Percentiles rank a stretch among this genome's conserved stretches.
Evolutionary conservation across 2,888 invertebrate species (phyloP).

Genomic region (Napeogenes inachia): DNA sequence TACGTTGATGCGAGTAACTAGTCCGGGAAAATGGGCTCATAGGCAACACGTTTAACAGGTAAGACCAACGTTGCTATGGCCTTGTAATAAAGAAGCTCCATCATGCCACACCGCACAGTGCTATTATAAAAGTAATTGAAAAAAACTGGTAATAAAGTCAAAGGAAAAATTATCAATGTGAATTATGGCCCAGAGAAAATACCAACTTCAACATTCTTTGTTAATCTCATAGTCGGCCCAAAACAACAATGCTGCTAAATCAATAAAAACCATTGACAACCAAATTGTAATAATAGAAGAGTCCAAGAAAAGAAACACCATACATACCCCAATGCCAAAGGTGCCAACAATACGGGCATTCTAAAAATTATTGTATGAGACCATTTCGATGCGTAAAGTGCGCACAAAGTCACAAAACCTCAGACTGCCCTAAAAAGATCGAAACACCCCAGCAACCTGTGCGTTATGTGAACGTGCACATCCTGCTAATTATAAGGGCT

Average conservation of each 20-base stretch:
- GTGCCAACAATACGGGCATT: too few species aligned
- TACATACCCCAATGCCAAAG: too few species aligned
- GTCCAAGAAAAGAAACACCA: too few species aligned
- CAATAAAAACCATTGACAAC: conserved; percentile 24
- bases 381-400: conserved; percentile 33
- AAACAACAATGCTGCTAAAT: conserved; percentile 21
- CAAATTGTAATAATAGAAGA: conserved; percentile 20
- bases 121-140: background rate
- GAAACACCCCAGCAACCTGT: conserved; percentile 10
- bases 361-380: conserved; percentile 30
- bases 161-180: conserved; percentile 4
- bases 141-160: background rate
- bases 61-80: conserved; percentile 24
- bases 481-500: too few species aligned
- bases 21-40: conserved; percentile 25
- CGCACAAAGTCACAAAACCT: conserved; percentile 29
- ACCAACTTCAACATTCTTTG: background rate
- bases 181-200: background rate
- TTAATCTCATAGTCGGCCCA: conserved; percentile 2
- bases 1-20: too few species aligned
- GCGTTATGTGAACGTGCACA: too few species aligned
- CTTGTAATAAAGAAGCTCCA: conserved; percentile 27
- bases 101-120: background rate
- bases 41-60: conserved; percentile 31
- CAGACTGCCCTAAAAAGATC: conserved; percentile 29